Evolutionary conservation across 1,140 invertebrate species (phyloP).

Genomic region (Amyelois transitella): DNA sequence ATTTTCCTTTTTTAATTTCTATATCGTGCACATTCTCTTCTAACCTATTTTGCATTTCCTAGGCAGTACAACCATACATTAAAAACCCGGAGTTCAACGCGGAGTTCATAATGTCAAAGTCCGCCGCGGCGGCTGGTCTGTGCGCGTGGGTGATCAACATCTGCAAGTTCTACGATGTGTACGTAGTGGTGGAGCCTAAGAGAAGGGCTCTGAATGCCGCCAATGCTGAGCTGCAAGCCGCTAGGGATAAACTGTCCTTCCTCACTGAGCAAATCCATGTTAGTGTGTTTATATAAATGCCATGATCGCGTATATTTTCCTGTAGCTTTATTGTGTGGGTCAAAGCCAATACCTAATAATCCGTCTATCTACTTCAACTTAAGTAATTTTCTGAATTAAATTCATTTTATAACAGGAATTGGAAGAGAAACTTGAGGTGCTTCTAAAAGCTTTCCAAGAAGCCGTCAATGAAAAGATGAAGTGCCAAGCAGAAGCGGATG

Average conservation of each 20-base stretch:
- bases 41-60: background rate
- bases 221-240: slow-evolving; percentile 87
- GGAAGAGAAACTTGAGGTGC: slow-evolving; percentile 84
- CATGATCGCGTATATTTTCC: background rate
- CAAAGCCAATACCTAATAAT: too few relatives aligned
- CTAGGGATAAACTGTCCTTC: slow-evolving; percentile 83
- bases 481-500: slow-evolving; percentile 90
- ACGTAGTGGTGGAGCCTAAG: slow-evolving; percentile 94
- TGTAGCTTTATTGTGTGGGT: background rate
- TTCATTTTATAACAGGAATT: slow-evolving; percentile 76
- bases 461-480: slow-evolving; percentile 90
- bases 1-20: too few relatives aligned
- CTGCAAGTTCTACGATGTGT: slow-evolving; percentile 92
- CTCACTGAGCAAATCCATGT: slow-evolving; percentile 73
- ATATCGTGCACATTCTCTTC: too few relatives aligned
- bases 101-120: slow-evolving; percentile 89
- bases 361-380: background rate
- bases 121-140: slow-evolving; percentile 90
- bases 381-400: slow-evolving; percentile 1
- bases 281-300: background rate
- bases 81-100: slow-evolving; percentile 88
- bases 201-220: slow-evolving; percentile 87
- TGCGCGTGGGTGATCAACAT: slow-evolving; percentile 98
- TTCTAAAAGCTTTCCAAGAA: slow-evolving; percentile 88
- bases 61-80: slow-evolving; percentile 68